Evolutionary conservation across 2,888 invertebrate genomes (phyloP).

Genomic region (Galeruca laticollis): DNA sequence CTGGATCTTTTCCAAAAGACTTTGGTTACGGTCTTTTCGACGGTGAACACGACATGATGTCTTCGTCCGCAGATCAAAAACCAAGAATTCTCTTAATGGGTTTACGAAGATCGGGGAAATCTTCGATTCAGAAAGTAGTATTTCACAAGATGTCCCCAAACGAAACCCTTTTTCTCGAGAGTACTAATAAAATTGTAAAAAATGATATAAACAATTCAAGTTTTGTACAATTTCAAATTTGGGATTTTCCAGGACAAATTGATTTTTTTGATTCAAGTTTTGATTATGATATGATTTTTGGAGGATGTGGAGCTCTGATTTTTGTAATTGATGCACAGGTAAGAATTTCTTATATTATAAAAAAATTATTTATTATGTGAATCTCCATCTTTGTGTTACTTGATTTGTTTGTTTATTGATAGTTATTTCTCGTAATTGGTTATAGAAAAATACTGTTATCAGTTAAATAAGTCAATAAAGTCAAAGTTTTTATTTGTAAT

Average conservation of each 20-base stretch:
- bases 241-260: conserved; percentile 99
- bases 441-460: background rate
- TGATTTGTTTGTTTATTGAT: background rate
- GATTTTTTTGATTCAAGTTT: conserved; percentile 97
- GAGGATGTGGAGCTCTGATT: conserved; percentile 96
- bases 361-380: conserved; percentile 3
- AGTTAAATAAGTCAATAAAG: background rate
- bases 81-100: conserved; percentile 97
- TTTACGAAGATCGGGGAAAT: conserved; percentile 95
- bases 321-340: conserved; percentile 99
- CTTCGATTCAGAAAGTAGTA: conserved; percentile 99
- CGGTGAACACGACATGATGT: conserved; percentile 79
- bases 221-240: conserved; percentile 99
- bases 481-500: too few relatives aligned
- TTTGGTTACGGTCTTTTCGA: conserved; percentile 93
- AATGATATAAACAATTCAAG: conserved; percentile 97
- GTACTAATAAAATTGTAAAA: conserved; percentile 98
- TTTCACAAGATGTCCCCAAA: conserved; percentile 99
- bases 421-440: background rate
- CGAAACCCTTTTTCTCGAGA: conserved; percentile 97
- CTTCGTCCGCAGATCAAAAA: conserved; percentile 82
- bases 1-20: conserved; percentile 88
- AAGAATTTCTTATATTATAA: background rate
- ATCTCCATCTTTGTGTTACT: background rate
- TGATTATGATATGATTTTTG: conserved; percentile 96